Conservation (phyloP, 2,888 invertebrate genomes). For the Campaea margaritaria region DNA sequence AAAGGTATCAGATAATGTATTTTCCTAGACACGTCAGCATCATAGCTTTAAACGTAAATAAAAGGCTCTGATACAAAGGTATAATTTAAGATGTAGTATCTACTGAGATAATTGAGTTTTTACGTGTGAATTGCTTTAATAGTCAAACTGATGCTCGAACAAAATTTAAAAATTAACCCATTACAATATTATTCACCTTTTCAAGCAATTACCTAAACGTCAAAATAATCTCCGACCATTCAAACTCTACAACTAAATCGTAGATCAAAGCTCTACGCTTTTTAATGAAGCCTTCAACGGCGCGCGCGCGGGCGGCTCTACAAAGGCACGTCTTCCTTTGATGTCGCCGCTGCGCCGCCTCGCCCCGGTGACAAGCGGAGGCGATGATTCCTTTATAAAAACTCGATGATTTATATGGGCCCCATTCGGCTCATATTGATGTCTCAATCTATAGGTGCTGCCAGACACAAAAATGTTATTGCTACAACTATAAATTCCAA, state of each 20-base stretch:
- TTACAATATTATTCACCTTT: conserved; percentile 49
- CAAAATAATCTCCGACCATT: conserved; percentile 51
- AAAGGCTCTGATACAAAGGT: too few relatives aligned
- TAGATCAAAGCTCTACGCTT: conserved; percentile 61
- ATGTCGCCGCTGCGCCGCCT: conserved; percentile 59
- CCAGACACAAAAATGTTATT: conserved; percentile 33
- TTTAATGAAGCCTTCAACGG: conserved; percentile 76
- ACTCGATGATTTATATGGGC: conserved; percentile 77
- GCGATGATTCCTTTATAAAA: conserved; percentile 82
- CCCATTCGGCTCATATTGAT: conserved; percentile 55
- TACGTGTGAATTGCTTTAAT: conserved; percentile 21
- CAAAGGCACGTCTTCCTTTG: conserved; percentile 65
- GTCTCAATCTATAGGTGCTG: conserved; percentile 45
- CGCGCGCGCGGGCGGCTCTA: conserved; percentile 64
- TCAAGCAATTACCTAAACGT: conserved; percentile 59
- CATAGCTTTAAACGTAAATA: too few relatives aligned
- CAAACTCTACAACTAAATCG: conserved; percentile 60
- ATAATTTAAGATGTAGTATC: too few relatives aligned
- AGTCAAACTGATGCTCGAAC: conserved; percentile 3
- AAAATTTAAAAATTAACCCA: conserved; percentile 32
- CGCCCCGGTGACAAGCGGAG: conserved; percentile 69
- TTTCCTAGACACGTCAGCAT: too few relatives aligned
- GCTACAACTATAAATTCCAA: conserved; percentile 38
- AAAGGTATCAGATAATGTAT: too few relatives aligned
- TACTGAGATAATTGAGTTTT: background rate